Evolutionary conservation across 2,797 vertebrate genomes (phyloP).

Genomic region (Margarornis squamiger): DNA sequence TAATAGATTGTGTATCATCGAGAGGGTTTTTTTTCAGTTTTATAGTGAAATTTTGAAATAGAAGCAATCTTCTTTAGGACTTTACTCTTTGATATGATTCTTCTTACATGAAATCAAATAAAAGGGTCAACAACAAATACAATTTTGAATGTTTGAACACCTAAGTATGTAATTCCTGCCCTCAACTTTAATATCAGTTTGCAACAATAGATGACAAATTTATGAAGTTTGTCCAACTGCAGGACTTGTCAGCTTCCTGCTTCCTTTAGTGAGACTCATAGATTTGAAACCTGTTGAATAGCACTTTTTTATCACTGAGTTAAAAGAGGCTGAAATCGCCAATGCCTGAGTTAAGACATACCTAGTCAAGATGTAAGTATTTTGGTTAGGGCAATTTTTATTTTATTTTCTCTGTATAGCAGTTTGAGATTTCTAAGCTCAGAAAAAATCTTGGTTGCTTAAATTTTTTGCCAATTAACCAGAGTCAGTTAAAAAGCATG

Average conservation of each 20-base stretch:
- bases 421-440: not conserved
- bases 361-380: not conserved
- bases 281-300: not conserved
- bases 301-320: not conserved
- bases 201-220: not conserved
- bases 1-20: not conserved
- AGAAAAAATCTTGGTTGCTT: not conserved
- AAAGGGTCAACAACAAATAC: not conserved
- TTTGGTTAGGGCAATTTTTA: not conserved
- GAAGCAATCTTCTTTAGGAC: not conserved
- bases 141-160: not conserved
- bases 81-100: not conserved
- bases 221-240: not conserved
- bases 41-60: not conserved
- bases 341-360: fast-evolving
- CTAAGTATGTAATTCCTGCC: not conserved
- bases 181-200: not conserved
- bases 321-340: not conserved
- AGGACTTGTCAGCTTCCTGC: not conserved
- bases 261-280: not conserved
- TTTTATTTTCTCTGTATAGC: not conserved
- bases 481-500: not conserved
- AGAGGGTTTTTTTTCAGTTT: not conserved
- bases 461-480: not conserved
- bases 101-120: not conserved